A percentile compares a stretch with the other conserved stretches of the same genome.
Conservation (phyloP, 2,113 vertebrate species). For the Chamaetylas fuelleborni region DNA sequence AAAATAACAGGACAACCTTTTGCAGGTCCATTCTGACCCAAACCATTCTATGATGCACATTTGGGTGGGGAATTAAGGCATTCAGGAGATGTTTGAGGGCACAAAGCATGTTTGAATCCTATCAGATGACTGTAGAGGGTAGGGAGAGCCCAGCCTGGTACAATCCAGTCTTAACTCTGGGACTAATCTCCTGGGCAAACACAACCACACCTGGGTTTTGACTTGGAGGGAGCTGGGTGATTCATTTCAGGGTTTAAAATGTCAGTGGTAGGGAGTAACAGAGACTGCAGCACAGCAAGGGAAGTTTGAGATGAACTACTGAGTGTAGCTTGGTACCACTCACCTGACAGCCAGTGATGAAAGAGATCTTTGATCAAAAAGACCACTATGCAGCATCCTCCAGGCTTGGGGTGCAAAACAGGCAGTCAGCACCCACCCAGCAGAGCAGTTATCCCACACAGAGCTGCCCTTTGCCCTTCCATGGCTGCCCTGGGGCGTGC, state of each 20-base stretch:
- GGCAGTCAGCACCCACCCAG: neutral
- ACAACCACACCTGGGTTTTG: conserved; percentile 25
- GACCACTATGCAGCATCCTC: neutral
- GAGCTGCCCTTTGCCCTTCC: neutral
- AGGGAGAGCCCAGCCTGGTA: conserved; percentile 22
- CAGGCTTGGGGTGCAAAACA: neutral
- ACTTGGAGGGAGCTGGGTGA: neutral
- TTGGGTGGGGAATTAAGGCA: neutral
- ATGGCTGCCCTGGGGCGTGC: fast-evolving
- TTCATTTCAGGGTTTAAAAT: neutral
- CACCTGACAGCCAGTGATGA: neutral
- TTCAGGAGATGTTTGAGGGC: neutral
- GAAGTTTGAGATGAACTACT: neutral
- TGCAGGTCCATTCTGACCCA: neutral
- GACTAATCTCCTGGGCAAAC: neutral
- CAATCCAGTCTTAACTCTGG: neutral
- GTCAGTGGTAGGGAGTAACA: neutral
- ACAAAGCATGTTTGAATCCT: neutral
- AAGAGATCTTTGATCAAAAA: neutral
- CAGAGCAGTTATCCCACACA: neutral
- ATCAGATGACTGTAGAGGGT: neutral
- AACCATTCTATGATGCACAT: neutral
- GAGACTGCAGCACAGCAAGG: neutral
- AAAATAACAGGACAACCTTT: neutral
- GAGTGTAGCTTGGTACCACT: fast-evolving